Evolutionary conservation across 2,113 vertebrate species (phyloP), one percentile per base, ranked within the genome.

Genomic region (Notarius lentiginosus): DNA sequence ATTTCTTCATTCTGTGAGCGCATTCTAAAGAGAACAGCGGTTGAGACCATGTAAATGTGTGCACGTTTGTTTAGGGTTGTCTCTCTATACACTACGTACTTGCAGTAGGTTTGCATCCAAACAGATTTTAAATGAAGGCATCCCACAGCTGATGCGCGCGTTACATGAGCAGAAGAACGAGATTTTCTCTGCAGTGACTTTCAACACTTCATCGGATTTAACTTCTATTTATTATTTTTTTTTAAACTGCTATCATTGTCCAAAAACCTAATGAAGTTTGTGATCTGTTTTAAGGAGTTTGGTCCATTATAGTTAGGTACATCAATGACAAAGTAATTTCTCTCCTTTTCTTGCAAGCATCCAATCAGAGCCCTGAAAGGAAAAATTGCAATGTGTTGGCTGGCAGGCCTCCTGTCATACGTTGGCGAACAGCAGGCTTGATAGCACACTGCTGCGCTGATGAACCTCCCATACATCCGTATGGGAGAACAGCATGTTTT

Each of bases 1-100:
- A 99, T 89, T 99, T 99, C 95, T 99, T 99, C 98, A 99, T 99
- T 79, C 98, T 96, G 91, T 96, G 96, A 88, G 98, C 97, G 76
- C 98, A 99, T 86, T 99, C 98, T 99, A 90, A 72, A 51, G 1
- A 70, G 70, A 14, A 49, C 72, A 9, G 17, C 65, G 47, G 68
- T 27, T 1, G 11, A 22, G 72, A 51, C 34, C 7, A 1, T 41
- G 34, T 72, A 20, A 72, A 41, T 41, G 41, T 12, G 9, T 27
- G 24, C 11, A 14, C 1, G 5, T n/a, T 66, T 66, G 9, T 66
- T 27, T 34, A 49, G 41, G 5, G 18, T 22, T 49, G 7, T 49
- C 41, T 75, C 72, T 72, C 11, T 47, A 20, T 73, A 73, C 17
- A 9, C 30, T 73, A 47, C 27, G 34, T 70, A 70, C 34, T 70